Evolutionary conservation across 1,140 invertebrate genomes (phyloP), one percentile per base, ranked within the genome.

Genomic region (Hypothenemus hampei): DNA sequence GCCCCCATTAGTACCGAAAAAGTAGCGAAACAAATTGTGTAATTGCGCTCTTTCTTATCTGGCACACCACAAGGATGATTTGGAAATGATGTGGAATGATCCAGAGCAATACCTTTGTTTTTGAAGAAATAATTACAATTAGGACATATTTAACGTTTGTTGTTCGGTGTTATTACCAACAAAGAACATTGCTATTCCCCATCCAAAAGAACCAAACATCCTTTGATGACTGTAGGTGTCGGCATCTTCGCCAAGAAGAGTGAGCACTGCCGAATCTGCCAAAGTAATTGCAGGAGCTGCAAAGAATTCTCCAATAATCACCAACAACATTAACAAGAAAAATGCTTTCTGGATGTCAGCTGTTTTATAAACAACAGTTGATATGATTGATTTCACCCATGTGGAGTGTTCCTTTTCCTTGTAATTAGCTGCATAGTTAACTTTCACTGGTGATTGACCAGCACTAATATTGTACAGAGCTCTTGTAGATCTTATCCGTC

Each of bases 111-210:
- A 26, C 96, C 96, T 57, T 8, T 11, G 35, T n/a, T n/a, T n/a
- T n/a, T 43, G 1, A 43, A 22, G 6, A 48, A 35, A 4, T 36
- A 18, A 6, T 36, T 16, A n/a, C 3, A 49, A n/a, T n/a, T n/a
- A n/a, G n/a, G n/a, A n/a, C n/a, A n/a, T n/a, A n/a, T n/a, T 37
- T 16, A 2, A 37, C 2, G 11, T 13, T n/a, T 22, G 13, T 29
- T 13, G 20, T 18, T 7, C 8, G 33, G 8, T 48, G 4, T n/a
- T 11, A 29, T 23, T 19, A 57, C 55, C 55, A 36, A 98, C 92
- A 68, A 98, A 89, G 71, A 99, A 98, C 96, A 99, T 99, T 8
- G 95, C 89, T 53, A 98, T 73, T 21, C 92, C 96, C 96, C 95
- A 98, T 16, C 97, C 97, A 20, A 98, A 75, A 21, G 94, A 98